phyloP scores from a whole-genome alignment of 2,888 invertebrate species.

The Cylindroiulus punctatus region DNA sequence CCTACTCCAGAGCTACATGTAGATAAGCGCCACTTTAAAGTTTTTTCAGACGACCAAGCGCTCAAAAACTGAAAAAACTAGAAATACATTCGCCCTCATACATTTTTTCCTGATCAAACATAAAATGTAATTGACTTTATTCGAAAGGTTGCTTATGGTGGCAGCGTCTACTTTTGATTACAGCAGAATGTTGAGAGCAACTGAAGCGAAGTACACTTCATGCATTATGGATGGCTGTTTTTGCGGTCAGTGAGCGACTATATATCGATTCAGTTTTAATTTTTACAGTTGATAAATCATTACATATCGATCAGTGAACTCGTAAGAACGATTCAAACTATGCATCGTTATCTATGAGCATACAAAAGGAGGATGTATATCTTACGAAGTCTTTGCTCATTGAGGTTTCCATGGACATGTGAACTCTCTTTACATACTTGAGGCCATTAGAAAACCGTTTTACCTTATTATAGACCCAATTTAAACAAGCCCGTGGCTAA shows the following conservation, averaged over 20 bases:
- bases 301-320: background rate
- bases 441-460: background rate
- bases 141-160: constrained; percentile 45
- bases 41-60: background rate
- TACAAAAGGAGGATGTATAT: background rate
- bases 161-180: constrained; percentile 35
- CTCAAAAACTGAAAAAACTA: background rate
- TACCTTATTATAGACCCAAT: constrained; percentile 21
- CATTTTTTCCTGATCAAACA: constrained; percentile 4
- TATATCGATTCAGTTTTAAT: constrained; percentile 35
- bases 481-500: background rate
- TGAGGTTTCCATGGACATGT: background rate
- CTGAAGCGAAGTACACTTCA: constrained; percentile 19
- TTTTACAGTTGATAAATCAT: constrained; percentile 30
- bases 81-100: background rate
- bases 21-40: constrained; percentile 15
- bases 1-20: background rate
- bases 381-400: background rate
- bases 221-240: constrained; percentile 40
- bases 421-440: background rate
- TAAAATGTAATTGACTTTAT: constrained; percentile 40
- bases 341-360: too few relatives aligned
- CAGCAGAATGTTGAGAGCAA: constrained; percentile 35
- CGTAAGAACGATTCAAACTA: background rate
- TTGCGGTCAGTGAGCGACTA: constrained; percentile 14